phyloP scores from a whole-genome alignment of 2,797 vertebrate species.

The Anas bernieri region DNA sequence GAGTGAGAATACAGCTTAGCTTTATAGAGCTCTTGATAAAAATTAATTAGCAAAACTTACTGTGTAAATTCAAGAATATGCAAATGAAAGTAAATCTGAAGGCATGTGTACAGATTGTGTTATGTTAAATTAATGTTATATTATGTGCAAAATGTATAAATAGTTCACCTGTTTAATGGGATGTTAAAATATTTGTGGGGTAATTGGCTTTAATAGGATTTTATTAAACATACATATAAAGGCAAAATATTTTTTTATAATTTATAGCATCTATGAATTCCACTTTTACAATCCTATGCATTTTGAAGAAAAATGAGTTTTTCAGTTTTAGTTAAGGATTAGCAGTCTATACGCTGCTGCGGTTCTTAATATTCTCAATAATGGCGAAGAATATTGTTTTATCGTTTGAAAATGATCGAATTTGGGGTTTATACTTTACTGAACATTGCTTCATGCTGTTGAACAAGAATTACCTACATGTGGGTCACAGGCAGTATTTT shows the following conservation, averaged over 20 bases:
- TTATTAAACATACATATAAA: slow-evolving; percentile 24
- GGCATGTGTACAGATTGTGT: not conserved
- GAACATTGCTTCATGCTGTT: not conserved
- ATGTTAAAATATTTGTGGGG: slow-evolving; percentile 18
- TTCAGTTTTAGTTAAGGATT: slow-evolving; percentile 3
- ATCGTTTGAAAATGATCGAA: not conserved
- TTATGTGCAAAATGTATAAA: slow-evolving; percentile 33
- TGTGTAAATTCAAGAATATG: slow-evolving; percentile 50
- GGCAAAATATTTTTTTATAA: not conserved
- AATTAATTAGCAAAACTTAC: slow-evolving; percentile 53
- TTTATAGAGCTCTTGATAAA: slow-evolving; percentile 19
- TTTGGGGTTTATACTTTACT: not conserved
- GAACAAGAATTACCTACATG: not conserved
- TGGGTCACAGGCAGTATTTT: not conserved
- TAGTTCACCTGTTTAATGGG: slow-evolving; percentile 55
- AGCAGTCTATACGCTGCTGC: not conserved
- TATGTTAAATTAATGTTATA: not conserved
- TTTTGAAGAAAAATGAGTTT: not conserved
- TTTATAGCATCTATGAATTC: not conserved
- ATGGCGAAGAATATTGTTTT: not conserved
- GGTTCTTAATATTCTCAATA: not conserved
- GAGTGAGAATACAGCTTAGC: not conserved
- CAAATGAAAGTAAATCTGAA: slow-evolving; percentile 45
- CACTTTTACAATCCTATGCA: not conserved
- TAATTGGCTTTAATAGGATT: slow-evolving; percentile 20